These are phyloP conservation scores for Helogale parvula DNA, from an alignment of 2,113 vertebrate genomes.

Conservation along the genomic window DNA sequence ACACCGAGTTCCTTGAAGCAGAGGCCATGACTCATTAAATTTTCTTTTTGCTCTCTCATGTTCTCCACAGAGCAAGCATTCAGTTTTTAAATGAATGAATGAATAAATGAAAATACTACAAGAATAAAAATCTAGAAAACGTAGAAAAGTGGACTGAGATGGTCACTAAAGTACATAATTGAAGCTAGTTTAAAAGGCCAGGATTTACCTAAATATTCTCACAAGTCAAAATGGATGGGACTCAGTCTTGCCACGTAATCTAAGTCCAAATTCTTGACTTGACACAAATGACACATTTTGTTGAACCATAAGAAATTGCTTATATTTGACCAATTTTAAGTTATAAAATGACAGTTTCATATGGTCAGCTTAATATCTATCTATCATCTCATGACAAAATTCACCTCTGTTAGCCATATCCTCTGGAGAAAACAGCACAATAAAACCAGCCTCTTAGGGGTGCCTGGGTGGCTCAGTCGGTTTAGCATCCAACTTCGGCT, in stretches of 20 bases:
- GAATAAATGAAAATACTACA: background rate
- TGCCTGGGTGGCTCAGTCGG: too few species aligned
- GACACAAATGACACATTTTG: background rate
- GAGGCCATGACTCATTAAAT: background rate
- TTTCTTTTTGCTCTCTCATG: background rate
- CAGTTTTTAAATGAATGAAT: background rate
- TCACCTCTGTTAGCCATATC: background rate
- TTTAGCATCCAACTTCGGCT: too few species aligned
- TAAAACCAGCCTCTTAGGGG: background rate
- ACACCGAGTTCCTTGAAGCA: background rate
- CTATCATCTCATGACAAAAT: background rate
- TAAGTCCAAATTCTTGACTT: background rate
- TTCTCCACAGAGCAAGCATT: background rate
- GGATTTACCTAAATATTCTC: background rate
- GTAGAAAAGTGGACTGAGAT: background rate
- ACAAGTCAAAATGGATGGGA: background rate
- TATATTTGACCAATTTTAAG: slow-evolving; percentile 12
- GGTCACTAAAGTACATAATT: background rate
- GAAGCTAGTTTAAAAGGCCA: background rate
- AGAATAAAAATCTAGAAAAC: background rate
- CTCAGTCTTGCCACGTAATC: background rate
- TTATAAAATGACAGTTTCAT: background rate
- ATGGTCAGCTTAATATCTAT: background rate
- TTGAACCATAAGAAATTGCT: background rate
- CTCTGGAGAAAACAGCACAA: background rate